A percentile compares a stretch with the other conserved stretches of the same genome.
phyloP scores from a whole-genome alignment of 2,797 vertebrate species.

The Brotula barbata region DNA sequence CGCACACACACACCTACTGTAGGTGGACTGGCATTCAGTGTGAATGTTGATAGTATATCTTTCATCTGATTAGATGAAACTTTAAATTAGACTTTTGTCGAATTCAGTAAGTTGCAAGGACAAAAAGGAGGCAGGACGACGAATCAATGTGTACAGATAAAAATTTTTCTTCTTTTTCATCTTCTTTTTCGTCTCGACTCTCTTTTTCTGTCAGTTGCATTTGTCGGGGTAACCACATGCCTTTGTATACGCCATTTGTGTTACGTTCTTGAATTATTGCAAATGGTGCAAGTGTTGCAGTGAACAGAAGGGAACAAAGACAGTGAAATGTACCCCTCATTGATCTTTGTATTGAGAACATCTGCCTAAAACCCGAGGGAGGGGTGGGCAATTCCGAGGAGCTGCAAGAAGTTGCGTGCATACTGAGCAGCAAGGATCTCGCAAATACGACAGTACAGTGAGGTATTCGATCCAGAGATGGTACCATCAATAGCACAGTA shows the following conservation, averaged over 20 bases:
- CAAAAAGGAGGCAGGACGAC: constrained; percentile 7
- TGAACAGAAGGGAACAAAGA: constrained; percentile 72
- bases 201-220: constrained; percentile 30
- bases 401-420: constrained; percentile 37
- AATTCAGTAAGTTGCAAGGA: background rate
- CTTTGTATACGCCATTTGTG: constrained; percentile 47
- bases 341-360: constrained; percentile 71
- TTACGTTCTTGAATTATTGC: constrained; percentile 62
- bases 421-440: constrained; percentile 20
- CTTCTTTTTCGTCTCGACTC: background rate
- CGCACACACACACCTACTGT: constrained; percentile 12
- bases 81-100: constrained; percentile 40
- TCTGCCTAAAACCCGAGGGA: constrained; percentile 55
- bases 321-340: constrained; percentile 60
- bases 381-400: constrained; percentile 40
- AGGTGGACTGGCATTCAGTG: constrained; percentile 15
- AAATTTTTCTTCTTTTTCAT: constrained; percentile 2
- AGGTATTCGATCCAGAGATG: constrained; percentile 22
- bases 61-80: constrained; percentile 50
- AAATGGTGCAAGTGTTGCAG: constrained; percentile 13
- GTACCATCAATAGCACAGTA: too few species aligned
- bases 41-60: constrained; percentile 10
- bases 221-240: constrained; percentile 52
- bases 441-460: background rate
- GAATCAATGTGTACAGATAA: constrained; percentile 6